Evolutionary conservation across 2,113 vertebrate genomes (phyloP).

Genomic region (Paramormyrops kingsleyae): DNA sequence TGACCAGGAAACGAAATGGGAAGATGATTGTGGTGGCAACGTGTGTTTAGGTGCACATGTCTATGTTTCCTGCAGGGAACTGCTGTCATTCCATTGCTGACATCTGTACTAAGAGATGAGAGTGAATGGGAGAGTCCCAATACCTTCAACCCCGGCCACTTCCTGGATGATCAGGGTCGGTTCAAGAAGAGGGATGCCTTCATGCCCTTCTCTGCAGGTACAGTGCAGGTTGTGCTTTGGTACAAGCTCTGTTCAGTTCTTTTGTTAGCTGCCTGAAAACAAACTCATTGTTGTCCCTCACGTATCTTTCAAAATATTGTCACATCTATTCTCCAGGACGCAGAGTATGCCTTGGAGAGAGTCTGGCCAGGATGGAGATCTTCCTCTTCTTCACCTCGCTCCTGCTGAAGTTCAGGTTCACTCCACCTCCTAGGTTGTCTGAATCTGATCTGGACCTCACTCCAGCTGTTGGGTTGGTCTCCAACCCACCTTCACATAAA

Average conservation of each 20-base stretch:
- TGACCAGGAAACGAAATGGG: neutral
- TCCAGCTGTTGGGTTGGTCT: slow-evolving; percentile 49
- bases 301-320: too few relatives aligned
- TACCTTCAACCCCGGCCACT: slow-evolving; percentile 58
- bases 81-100: slow-evolving; percentile 54
- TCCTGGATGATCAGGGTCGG: slow-evolving; percentile 35
- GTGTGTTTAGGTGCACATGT: neutral
- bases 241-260: too few relatives aligned
- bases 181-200: too few relatives aligned
- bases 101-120: slow-evolving; percentile 53
- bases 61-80: slow-evolving; percentile 46
- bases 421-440: slow-evolving; percentile 50
- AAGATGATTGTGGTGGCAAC: neutral
- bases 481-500: slow-evolving; percentile 53
- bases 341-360: slow-evolving; percentile 59
- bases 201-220: slow-evolving; percentile 56
- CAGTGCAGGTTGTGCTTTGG: too few relatives aligned
- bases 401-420: slow-evolving; percentile 59
- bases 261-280: too few relatives aligned
- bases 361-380: slow-evolving; percentile 66
- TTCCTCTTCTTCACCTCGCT: slow-evolving; percentile 50
- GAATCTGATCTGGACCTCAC: slow-evolving; percentile 57
- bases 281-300: too few relatives aligned
- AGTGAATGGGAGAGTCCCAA: slow-evolving; percentile 58
- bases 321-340: slow-evolving; percentile 45